phyloP scores from a whole-genome alignment of 37 sponge, comb jelly and placozoan species.

The Cliona cf. orientalis region DNA sequence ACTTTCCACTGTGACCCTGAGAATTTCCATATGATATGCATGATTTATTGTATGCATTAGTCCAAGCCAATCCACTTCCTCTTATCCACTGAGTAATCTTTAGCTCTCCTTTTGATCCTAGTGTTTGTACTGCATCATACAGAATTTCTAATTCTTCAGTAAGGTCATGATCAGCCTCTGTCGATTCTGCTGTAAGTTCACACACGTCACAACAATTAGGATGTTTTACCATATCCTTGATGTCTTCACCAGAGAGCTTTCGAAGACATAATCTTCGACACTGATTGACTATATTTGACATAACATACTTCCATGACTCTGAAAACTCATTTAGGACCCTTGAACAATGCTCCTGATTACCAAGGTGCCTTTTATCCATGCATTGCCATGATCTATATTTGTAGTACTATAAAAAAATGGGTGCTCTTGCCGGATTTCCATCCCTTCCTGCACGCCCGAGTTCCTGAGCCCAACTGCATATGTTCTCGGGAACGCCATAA shows the following conservation, averaged over 20 bases:
- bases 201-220: slow-evolving; percentile 6
- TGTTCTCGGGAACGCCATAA: too few species aligned
- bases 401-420: neutral
- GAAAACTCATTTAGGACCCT: slow-evolving; percentile 3
- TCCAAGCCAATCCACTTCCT: slow-evolving; percentile 7
- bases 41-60: neutral
- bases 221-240: neutral
- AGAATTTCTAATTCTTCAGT: neutral
- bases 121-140: neutral
- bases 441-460: slow-evolving; percentile 3
- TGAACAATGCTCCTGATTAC: neutral
- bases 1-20: neutral
- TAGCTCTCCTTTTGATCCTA: slow-evolving; percentile 8
- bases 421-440: neutral
- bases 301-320: slow-evolving; percentile 8
- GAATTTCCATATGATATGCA: slow-evolving; percentile 17
- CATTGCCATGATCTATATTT: slow-evolving; percentile 6
- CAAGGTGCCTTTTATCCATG: slow-evolving; percentile 7
- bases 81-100: slow-evolving; percentile 23
- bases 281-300: neutral
- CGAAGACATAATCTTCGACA: neutral
- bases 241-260: neutral
- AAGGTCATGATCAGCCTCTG: neutral
- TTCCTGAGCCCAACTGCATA: slow-evolving; percentile 19
- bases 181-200: neutral